Percentiles rank a stretch among this genome's conserved stretches.
Evolutionary conservation across 2,113 vertebrate genomes (phyloP).

Genomic region (Heterotilapia buettikoferi): DNA sequence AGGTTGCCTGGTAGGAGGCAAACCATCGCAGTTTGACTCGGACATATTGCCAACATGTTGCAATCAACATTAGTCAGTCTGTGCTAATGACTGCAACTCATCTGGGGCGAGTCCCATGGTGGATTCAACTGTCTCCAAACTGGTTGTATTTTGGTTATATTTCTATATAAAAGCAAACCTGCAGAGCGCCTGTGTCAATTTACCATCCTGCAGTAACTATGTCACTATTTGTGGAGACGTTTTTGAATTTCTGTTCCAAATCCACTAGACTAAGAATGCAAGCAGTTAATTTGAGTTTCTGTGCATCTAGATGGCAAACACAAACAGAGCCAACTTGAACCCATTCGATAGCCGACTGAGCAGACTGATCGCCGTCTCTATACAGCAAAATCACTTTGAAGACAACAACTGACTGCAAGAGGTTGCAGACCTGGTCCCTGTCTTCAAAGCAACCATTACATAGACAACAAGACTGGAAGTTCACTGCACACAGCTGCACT

Average conservation of each 20-base stretch:
- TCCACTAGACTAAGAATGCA: neutral
- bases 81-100: neutral
- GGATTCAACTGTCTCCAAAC: neutral
- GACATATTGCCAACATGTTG: neutral
- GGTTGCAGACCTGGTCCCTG: neutral
- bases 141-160: neutral
- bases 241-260: neutral
- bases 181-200: neutral
- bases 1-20: neutral
- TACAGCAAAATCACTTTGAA: neutral
- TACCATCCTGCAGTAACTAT: neutral
- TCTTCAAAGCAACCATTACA: neutral
- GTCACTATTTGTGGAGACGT: neutral
- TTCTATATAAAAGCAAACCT: neutral
- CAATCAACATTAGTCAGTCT: neutral
- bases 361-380: neutral
- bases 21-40: neutral
- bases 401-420: neutral
- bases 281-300: neutral
- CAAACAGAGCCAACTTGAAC: neutral
- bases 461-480: neutral
- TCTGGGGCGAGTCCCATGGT: neutral
- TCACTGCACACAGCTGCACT: neutral
- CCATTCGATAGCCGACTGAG: neutral
- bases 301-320: neutral